Conservation (phyloP, 2,888 invertebrate species). For the Lordiphosa fenestrarum region DNA sequence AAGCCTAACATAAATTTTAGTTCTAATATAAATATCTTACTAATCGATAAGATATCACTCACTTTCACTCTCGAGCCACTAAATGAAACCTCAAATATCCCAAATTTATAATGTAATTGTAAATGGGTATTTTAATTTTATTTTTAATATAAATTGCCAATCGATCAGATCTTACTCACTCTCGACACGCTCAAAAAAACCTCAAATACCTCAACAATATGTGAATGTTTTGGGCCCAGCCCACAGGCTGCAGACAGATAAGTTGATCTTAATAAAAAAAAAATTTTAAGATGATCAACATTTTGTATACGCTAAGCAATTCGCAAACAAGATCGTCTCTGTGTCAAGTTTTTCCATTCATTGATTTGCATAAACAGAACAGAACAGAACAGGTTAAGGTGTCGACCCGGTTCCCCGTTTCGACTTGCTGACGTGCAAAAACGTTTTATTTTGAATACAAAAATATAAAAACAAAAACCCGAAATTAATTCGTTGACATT, state of each 20-base stretch:
- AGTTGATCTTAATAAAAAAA: slow-evolving; percentile 34
- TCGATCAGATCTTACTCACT: too few species aligned
- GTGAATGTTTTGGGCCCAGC: slow-evolving; percentile 14
- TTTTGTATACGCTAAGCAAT: slow-evolving; percentile 25
- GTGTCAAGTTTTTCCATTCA: slow-evolving; percentile 18
- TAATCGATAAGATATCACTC: too few species aligned
- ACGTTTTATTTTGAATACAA: slow-evolving; percentile 22
- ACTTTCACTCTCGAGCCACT: too few species aligned
- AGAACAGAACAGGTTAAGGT: slow-evolving; percentile 31
- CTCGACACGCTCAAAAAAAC: too few species aligned
- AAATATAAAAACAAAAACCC: neutral
- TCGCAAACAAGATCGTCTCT: slow-evolving; percentile 48
- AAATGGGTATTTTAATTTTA: too few species aligned
- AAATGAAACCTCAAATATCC: too few species aligned
- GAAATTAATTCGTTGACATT: slow-evolving; percentile 56
- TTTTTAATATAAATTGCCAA: too few species aligned
- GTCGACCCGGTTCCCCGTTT: slow-evolving; percentile 31
- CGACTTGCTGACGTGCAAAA: slow-evolving; percentile 38
- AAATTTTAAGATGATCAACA: slow-evolving; percentile 24
- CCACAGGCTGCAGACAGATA: slow-evolving; percentile 29
- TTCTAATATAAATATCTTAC: too few species aligned
- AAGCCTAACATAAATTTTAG: too few species aligned
- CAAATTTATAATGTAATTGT: too few species aligned
- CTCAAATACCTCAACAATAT: too few species aligned
- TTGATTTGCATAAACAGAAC: slow-evolving; percentile 40